Percentiles rank a stretch among this genome's conserved stretches.
Conservation (phyloP, 2,113 vertebrate genomes). For the Pimephales promelas region DNA sequence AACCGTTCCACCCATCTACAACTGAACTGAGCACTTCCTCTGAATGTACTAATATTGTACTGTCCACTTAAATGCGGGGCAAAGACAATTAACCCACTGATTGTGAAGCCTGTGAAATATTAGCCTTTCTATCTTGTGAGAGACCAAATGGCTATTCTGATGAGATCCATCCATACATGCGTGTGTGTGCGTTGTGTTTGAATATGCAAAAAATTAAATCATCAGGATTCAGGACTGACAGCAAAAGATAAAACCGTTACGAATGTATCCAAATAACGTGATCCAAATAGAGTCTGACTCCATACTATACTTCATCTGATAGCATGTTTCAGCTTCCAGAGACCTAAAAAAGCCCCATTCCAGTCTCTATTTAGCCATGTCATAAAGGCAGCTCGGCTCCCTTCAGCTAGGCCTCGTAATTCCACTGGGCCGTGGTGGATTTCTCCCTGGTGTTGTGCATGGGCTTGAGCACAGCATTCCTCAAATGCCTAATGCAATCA, state of each 20-base stretch:
- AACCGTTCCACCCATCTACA: conserved; percentile 84
- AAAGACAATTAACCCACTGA: conserved; percentile 1
- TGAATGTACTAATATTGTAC: conserved; percentile 59
- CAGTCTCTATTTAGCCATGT: conserved; percentile 50
- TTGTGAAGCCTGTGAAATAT: neutral
- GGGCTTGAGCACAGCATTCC: conserved; percentile 70
- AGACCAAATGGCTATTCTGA: neutral
- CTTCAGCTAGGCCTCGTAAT: conserved; percentile 58
- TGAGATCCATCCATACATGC: too few relatives aligned
- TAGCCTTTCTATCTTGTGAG: neutral
- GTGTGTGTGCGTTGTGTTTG: too few relatives aligned
- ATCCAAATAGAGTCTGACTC: conserved; percentile 17
- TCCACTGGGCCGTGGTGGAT: conserved; percentile 52
- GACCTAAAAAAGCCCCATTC: conserved; percentile 34
- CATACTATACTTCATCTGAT: conserved; percentile 35
- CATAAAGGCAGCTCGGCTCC: conserved; percentile 46
- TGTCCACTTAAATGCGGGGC: conserved; percentile 41
- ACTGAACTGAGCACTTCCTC: conserved; percentile 84
- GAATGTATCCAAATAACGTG: conserved; percentile 47
- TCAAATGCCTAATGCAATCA: conserved; percentile 65
- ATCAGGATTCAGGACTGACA: neutral
- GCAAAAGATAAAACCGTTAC: conserved; percentile 27
- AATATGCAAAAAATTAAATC: too few relatives aligned
- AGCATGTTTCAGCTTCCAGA: conserved; percentile 40
- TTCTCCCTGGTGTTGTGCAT: conserved; percentile 59